Percentiles rank a stretch among this genome's conserved stretches.
Evolutionary conservation across 2,888 invertebrate species (phyloP).

Genomic region (Scaeva pyrastri): DNA sequence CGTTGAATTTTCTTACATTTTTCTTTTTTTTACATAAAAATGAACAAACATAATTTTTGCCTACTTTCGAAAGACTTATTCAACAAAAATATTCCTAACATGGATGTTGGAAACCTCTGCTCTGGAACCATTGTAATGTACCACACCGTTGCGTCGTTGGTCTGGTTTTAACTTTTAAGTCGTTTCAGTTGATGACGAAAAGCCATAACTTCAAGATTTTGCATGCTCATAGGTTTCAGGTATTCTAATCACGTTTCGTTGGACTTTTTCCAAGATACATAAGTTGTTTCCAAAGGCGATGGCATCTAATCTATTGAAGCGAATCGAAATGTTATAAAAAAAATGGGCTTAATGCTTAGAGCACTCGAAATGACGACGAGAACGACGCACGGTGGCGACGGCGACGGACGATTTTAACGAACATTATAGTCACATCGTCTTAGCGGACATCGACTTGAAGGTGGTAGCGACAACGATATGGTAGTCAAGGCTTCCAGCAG

Average conservation of each 20-base stretch:
- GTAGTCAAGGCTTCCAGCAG: background rate
- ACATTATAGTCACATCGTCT: conserved; percentile 20
- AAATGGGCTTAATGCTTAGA: conserved; percentile 4
- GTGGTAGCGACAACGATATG: background rate
- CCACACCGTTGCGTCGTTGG: no score
- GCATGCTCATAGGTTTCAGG: background rate
- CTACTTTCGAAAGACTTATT: background rate
- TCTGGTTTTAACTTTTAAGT: no score
- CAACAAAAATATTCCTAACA: no score
- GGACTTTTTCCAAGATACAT: conserved; percentile 29
- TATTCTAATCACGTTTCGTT: conserved; percentile 69
- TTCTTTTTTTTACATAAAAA: background rate
- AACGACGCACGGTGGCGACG: background rate
- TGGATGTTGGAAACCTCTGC: no score
- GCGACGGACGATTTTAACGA: background rate
- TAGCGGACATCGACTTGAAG: background rate
- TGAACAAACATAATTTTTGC: background rate
- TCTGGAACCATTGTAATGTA: conserved; percentile 21
- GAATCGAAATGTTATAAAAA: conserved; percentile 47
- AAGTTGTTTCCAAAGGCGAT: background rate
- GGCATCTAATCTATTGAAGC: conserved; percentile 59
- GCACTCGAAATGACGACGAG: no score
- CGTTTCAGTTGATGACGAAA: background rate
- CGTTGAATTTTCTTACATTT: conserved; percentile 17
- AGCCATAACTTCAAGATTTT: background rate